Evolutionary conservation across 2,888 invertebrate species (phyloP).

Genomic region (Phengaris alcon): DNA sequence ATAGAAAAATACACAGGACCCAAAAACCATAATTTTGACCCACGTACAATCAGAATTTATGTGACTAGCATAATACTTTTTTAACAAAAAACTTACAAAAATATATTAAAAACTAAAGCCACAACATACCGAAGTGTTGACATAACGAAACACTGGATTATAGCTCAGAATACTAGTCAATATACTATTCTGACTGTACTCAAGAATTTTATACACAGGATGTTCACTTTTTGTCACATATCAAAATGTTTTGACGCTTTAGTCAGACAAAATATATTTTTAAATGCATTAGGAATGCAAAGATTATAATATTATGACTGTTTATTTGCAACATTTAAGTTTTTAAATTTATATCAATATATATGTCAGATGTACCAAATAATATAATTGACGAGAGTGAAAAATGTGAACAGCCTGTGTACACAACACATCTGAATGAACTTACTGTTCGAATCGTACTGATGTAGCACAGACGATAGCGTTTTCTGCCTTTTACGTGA

Average conservation of each 20-base stretch:
- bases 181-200: neutral
- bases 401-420: constrained; percentile 30
- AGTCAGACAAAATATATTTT: neutral
- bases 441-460: constrained; percentile 66
- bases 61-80: neutral
- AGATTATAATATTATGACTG: neutral
- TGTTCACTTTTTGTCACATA: constrained; percentile 10
- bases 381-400: neutral
- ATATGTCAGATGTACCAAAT: neutral
- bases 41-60: constrained; percentile 1
- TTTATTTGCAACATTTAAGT: neutral
- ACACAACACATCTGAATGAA: constrained; percentile 39
- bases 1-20: constrained; percentile 11
- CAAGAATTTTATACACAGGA: neutral
- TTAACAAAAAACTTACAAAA: neutral
- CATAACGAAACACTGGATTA: neutral
- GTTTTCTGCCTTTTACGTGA: constrained; percentile 54
- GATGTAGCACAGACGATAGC: constrained; percentile 45
- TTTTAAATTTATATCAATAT: neutral
- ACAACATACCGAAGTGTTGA: constrained; percentile 21
- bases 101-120: neutral
- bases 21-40: constrained; percentile 15
- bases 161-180: neutral
- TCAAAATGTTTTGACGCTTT: neutral
- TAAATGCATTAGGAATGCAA: constrained; percentile 27